Evolutionary conservation across 1,140 invertebrate genomes (phyloP), one percentile per base, ranked within the genome.

Genomic region (Kradibia gibbosae): DNA sequence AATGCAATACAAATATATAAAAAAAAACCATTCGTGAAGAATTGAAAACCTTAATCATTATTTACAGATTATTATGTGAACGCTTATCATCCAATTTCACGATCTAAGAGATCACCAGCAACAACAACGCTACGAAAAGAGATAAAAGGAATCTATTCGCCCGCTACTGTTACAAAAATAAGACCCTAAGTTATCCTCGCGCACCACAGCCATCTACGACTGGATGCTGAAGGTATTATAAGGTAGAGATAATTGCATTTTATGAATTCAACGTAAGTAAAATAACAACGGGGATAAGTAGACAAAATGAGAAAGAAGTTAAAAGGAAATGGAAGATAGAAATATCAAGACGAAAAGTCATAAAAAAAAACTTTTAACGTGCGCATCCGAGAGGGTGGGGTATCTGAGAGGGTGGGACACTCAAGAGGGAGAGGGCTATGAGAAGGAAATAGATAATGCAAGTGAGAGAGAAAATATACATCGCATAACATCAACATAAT

Each of bases 401-500:
- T n/a, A n/a, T n/a, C n/a, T n/a, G n/a, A n/a, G n/a, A n/a, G n/a
- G n/a, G n/a, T n/a, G n/a, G n/a, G n/a, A n/a, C n/a, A n/a, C n/a
- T n/a, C n/a, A n/a, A n/a, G n/a, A 74, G n/a, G 34, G 42, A 10
- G 28, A 4, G 31, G 31, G 11, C 28, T 28, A 79, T 72, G 42
- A 65, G n/a, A 75, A 57, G 67, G 57, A 72, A 42, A 67, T 78
- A 76, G 15, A 31, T 39, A 62, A 22, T 36, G 60, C 17, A 25
- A n/a, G 25, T 17, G 25, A 67, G 42, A 42, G 48, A 10, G 20
- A 53, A 28, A 73, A 22, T 17, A 31, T 31, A 80, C 70, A 60
- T 31, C 83, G 88, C 88, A 88, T 89, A 89, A 86, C 87, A 89
- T 89, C 88, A 89, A 89, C 88, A 89, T 89, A 89, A 89, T 89